Conservation (phyloP, 1,140 invertebrate species). For the Philopotamus ludificatus region DNA sequence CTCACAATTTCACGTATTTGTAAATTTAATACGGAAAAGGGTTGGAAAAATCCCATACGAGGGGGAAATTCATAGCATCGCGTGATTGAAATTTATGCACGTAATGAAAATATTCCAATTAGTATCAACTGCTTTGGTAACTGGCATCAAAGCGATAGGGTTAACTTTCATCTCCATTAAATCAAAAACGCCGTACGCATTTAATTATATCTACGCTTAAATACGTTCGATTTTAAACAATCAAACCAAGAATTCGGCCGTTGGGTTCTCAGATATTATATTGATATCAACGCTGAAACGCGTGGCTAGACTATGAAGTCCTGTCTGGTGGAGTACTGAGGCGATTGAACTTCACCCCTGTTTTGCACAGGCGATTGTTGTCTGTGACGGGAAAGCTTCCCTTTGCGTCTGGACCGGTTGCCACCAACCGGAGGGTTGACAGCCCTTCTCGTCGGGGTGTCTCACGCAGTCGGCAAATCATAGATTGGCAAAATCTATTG, state of each 20-base stretch:
- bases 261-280: too few relatives aligned
- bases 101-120: neutral
- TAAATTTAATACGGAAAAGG: neutral
- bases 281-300: too few relatives aligned
- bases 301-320: neutral
- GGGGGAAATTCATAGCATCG: too few relatives aligned
- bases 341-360: constrained; percentile 17
- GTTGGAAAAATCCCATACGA: neutral
- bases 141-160: neutral
- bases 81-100: neutral
- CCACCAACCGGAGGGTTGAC: neutral
- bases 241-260: too few relatives aligned
- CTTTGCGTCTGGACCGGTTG: constrained; percentile 14
- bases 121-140: neutral
- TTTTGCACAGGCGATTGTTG: constrained; percentile 6
- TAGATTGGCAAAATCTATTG: too few relatives aligned
- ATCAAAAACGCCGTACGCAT: neutral
- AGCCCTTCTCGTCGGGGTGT: constrained; percentile 9
- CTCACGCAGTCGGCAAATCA: constrained; percentile 8
- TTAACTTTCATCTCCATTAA: neutral
- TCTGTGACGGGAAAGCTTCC: constrained; percentile 12
- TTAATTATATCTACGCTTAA: neutral
- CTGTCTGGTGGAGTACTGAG: neutral
- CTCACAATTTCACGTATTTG: too few relatives aligned
- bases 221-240: too few relatives aligned